phyloP scores from a whole-genome alignment of 2,888 invertebrate genomes.

The Mesorhabditis sp. region DNA sequence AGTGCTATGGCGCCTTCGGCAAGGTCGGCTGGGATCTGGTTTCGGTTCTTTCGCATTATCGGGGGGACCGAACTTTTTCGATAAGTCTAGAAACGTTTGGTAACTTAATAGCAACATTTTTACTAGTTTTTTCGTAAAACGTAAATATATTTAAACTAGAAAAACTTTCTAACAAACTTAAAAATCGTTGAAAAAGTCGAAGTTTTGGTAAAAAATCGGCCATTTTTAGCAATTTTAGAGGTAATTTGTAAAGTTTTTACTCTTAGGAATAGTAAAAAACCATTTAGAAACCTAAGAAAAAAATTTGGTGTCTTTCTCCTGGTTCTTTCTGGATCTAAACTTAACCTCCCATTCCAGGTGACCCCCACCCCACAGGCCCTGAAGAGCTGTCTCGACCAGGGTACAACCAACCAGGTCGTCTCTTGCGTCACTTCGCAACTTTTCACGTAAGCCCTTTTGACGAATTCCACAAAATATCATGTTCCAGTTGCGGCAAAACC shows the following conservation, averaged over 20 bases:
- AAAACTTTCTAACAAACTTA: too few relatives aligned
- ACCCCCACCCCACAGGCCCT: neutral
- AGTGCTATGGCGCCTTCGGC: neutral
- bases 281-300: neutral
- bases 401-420: neutral
- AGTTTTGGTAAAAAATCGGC: too few relatives aligned
- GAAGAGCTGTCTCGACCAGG: slow-evolving; percentile 4
- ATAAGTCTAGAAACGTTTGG: too few relatives aligned
- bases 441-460: neutral
- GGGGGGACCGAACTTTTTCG: too few relatives aligned
- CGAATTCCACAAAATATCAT: neutral
- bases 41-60: too few relatives aligned
- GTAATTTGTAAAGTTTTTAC: neutral
- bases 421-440: slow-evolving; percentile 4
- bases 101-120: too few relatives aligned
- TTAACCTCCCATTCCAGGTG: neutral
- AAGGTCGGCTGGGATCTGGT: neutral
- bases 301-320: neutral
- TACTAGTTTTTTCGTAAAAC: too few relatives aligned
- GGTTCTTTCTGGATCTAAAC: neutral
- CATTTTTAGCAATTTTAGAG: neutral
- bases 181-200: too few relatives aligned
- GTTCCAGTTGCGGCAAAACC: neutral
- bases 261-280: neutral
- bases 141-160: too few relatives aligned